Percentiles rank a stretch among this genome's conserved stretches.
These are phyloP conservation scores for Elgaria multicarinata DNA, from an alignment of 2,113 vertebrate species.

Conservation along the genomic window DNA sequence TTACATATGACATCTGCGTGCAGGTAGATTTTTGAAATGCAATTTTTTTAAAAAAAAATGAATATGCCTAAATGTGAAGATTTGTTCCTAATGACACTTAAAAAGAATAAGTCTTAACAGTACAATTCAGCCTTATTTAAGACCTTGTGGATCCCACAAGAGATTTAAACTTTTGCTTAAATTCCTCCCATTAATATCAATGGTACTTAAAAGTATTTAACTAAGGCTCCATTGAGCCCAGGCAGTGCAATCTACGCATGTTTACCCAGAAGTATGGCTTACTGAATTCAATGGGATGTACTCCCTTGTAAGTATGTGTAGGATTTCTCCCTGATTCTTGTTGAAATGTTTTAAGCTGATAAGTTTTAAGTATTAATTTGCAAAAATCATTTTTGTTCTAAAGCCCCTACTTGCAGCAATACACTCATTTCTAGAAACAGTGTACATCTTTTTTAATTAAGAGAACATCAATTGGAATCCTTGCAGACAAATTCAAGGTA, in stretches of 20 bases:
- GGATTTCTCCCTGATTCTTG: not conserved
- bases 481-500: constrained; percentile 2
- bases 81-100: not conserved
- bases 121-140: not conserved
- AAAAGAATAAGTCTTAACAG: not conserved
- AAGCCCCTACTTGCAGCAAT: not conserved
- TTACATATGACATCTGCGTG: not conserved
- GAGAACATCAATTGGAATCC: not conserved
- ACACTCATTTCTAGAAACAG: not conserved
- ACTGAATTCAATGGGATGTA: not conserved
- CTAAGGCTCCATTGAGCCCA: not conserved
- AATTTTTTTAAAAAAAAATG: not conserved
- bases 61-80: not conserved
- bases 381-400: not conserved
- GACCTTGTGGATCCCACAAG: not conserved
- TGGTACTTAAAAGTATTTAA: not conserved
- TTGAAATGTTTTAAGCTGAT: not conserved
- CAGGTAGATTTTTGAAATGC: not conserved
- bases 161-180: not conserved
- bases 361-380: constrained; percentile 3
- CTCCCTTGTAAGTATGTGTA: not conserved
- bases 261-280: not conserved
- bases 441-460: not conserved
- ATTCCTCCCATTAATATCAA: not conserved
- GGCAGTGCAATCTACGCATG: not conserved